A percentile compares a stretch with the other conserved stretches of the same genome.
phyloP scores from a whole-genome alignment of 2,113 vertebrate genomes.

The Thermophis baileyi region DNA sequence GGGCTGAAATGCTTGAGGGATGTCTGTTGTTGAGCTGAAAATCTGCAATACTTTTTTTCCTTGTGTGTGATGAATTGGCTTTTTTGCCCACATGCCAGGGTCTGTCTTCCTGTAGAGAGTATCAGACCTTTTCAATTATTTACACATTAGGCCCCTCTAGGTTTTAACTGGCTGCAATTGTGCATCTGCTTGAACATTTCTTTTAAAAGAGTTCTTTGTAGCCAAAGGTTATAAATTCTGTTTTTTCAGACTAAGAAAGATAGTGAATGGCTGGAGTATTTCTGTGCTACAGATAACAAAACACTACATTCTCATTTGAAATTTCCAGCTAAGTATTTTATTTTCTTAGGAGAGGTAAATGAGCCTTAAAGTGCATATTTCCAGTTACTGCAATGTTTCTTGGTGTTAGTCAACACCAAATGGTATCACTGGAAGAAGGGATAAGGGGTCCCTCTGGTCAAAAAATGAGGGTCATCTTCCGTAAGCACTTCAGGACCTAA shows the following conservation, averaged over 20 bases:
- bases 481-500: neutral
- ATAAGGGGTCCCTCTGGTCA: neutral
- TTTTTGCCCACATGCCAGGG: constrained; percentile 11
- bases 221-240: constrained; percentile 19
- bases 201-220: constrained; percentile 13
- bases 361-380: neutral
- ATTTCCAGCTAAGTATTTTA: constrained; percentile 1
- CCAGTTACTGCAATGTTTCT: neutral
- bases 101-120: constrained; percentile 6
- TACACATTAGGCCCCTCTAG: constrained; percentile 16
- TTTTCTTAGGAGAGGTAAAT: neutral
- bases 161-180: constrained; percentile 21
- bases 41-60: neutral
- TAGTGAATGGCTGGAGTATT: neutral
- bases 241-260: neutral
- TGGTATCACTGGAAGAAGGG: neutral
- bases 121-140: constrained; percentile 32
- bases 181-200: constrained; percentile 19
- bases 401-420: neutral
- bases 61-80: constrained; percentile 7
- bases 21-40: constrained; percentile 1
- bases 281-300: neutral
- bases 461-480: neutral
- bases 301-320: constrained; percentile 2
- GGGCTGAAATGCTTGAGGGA: constrained; percentile 13